These are phyloP conservation scores for Sterna hirundo DNA, from an alignment of 2,113 vertebrate species.

Conservation along the genomic window DNA sequence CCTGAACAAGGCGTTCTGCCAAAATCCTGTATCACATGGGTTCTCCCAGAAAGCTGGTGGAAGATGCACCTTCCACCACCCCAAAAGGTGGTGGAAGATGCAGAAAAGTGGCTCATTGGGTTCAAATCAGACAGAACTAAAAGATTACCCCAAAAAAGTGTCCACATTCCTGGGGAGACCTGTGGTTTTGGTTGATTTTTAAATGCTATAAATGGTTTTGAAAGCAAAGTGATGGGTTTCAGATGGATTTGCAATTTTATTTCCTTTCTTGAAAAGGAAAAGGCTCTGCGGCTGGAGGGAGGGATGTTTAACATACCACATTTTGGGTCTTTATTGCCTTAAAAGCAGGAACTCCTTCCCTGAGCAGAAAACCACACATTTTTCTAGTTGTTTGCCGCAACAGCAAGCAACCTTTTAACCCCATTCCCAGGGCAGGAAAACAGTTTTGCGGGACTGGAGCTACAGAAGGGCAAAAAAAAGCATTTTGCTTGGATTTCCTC, in stretches of 20 bases:
- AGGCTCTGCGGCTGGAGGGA: rapidly evolving
- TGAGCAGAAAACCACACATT: background rate
- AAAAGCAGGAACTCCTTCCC: background rate
- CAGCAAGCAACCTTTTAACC: background rate
- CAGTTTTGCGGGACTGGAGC: background rate
- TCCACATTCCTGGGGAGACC: background rate
- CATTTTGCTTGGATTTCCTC: background rate
- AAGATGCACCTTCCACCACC: too few species aligned
- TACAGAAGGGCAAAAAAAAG: background rate
- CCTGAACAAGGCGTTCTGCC: background rate
- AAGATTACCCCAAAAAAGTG: background rate
- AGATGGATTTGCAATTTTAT: background rate
- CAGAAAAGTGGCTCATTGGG: background rate
- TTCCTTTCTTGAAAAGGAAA: background rate
- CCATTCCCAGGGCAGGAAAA: background rate
- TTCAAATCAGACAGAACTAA: background rate
- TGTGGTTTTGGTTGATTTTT: background rate
- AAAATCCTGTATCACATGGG: background rate
- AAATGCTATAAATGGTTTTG: background rate
- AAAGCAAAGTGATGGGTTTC: background rate
- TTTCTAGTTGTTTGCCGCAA: background rate
- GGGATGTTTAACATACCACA: background rate
- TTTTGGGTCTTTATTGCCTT: background rate
- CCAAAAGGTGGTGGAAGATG: background rate
- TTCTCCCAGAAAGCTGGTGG: background rate